Evolutionary conservation across 2,113 vertebrate genomes (phyloP).

Genomic region (Montifringilla adamsi): DNA sequence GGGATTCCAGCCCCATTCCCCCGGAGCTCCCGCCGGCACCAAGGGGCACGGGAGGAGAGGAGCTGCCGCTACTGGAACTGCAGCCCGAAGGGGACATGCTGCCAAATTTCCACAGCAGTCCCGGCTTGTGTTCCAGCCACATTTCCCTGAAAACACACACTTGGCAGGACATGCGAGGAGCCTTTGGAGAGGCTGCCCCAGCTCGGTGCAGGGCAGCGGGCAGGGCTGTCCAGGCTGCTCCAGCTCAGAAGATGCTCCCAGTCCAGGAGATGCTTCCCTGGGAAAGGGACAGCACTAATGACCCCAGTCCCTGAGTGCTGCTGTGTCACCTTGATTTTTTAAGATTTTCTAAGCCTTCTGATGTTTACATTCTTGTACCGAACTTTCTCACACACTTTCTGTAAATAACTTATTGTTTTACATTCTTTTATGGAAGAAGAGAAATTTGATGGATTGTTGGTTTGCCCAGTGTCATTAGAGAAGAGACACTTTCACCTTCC

Average conservation of each 20-base stretch:
- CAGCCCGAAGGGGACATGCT: background rate
- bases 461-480: no score
- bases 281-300: background rate
- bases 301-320: no score
- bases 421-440: no score
- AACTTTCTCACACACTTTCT: no score
- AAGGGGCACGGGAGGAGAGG: rapidly evolving
- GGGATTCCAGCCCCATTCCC: background rate
- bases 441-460: no score
- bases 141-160: constrained; percentile 21
- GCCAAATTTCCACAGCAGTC: constrained; percentile 38
- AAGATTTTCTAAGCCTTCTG: no score
- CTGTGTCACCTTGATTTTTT: no score
- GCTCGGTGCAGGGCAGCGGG: rapidly evolving
- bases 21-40: background rate
- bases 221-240: background rate
- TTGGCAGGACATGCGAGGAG: background rate
- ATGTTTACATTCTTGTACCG: no score
- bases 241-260: background rate
- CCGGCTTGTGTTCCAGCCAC: background rate
- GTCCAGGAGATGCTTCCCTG: background rate
- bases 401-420: no score
- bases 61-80: background rate
- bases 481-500: no score
- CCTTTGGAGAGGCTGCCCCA: background rate